Percentiles rank a stretch among this genome's conserved stretches.
phyloP scores from a whole-genome alignment of 1,140 invertebrate species.

The Drosophila subpulchrella region DNA sequence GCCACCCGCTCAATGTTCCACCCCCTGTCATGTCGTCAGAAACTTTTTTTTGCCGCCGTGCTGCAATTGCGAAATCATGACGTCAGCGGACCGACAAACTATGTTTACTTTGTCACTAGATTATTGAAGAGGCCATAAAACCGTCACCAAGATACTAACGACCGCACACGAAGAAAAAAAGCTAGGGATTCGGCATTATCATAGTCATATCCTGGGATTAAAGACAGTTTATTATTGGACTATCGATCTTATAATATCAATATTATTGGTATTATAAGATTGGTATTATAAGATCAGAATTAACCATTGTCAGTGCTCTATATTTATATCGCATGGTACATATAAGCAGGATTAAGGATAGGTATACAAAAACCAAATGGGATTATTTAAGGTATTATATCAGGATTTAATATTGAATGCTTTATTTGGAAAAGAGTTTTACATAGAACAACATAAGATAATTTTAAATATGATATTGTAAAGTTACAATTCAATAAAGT shows the following conservation, averaged over 20 bases:
- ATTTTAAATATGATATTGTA: too few relatives aligned
- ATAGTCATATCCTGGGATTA: not conserved
- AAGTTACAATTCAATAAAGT: too few relatives aligned
- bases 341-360: not conserved
- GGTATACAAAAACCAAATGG: too few relatives aligned
- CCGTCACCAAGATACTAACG: conserved; percentile 18
- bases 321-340: not conserved
- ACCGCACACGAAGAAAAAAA: conserved; percentile 2
- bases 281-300: not conserved
- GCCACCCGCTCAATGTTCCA: not conserved
- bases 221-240: too few relatives aligned
- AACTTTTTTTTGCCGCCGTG: not conserved
- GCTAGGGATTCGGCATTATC: not conserved
- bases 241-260: too few relatives aligned
- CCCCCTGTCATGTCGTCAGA: not conserved
- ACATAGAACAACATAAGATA: too few relatives aligned
- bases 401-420: too few relatives aligned
- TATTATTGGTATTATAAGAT: too few relatives aligned
- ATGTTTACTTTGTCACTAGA: conserved; percentile 31
- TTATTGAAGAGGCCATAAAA: conserved; percentile 39
- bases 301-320: not conserved
- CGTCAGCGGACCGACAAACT: conserved; percentile 31
- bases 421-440: too few relatives aligned
- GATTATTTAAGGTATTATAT: too few relatives aligned
- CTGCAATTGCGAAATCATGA: conserved; percentile 45